Percentiles rank a stretch among this genome's conserved stretches.
phyloP scores from a whole-genome alignment of 2,113 vertebrate species.

The Monarcha castaneiventris region DNA sequence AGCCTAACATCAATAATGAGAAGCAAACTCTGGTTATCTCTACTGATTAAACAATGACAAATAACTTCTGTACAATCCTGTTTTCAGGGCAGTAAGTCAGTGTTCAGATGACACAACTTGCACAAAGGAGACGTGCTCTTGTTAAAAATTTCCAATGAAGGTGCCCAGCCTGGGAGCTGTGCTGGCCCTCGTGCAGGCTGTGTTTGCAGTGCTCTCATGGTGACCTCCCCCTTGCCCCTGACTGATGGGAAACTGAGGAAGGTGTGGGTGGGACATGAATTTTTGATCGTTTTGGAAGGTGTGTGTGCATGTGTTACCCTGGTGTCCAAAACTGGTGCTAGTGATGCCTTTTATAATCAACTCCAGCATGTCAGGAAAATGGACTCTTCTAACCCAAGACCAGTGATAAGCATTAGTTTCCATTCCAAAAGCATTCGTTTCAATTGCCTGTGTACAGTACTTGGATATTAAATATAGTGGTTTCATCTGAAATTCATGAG shows the following conservation, averaged over 20 bases:
- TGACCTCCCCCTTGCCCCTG: accelerated
- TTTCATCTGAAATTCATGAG: neutral
- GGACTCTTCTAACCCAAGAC: neutral
- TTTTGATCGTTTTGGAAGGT: neutral
- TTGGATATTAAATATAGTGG: neutral
- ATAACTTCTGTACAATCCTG: neutral
- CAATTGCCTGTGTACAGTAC: neutral
- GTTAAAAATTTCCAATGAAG: neutral
- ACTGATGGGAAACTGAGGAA: neutral
- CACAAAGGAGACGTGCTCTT: neutral
- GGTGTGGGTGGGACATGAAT: neutral
- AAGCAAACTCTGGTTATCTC: neutral
- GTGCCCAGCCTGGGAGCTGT: neutral
- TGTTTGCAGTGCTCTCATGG: accelerated
- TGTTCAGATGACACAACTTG: neutral
- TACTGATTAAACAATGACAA: neutral
- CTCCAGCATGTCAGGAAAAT: neutral
- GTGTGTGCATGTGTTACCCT: accelerated
- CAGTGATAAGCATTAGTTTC: neutral
- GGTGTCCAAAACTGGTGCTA: neutral
- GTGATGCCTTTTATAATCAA: neutral
- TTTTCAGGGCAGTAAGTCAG: neutral
- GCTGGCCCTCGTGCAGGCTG: neutral
- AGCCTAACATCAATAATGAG: neutral
- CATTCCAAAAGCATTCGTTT: neutral